A percentile compares a stretch with the other conserved stretches of the same genome.
Evolutionary conservation across 2,888 invertebrate genomes (phyloP).

Genomic region (Uropetala carovei): DNA sequence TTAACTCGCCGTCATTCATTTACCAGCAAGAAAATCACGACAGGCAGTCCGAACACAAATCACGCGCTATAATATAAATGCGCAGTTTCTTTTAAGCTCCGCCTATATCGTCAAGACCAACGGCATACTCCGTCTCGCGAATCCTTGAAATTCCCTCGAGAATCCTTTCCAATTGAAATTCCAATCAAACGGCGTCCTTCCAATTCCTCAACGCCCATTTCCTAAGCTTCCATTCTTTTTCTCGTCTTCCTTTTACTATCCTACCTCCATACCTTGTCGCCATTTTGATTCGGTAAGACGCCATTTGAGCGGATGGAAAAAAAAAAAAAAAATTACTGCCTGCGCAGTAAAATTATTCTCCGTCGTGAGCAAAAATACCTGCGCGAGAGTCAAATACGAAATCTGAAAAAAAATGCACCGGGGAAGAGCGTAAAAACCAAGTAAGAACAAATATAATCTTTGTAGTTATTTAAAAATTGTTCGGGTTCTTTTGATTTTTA

Average conservation of each 20-base stretch:
- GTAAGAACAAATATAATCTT: too few species aligned
- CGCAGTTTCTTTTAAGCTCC: slow-evolving; percentile 30
- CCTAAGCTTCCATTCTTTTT: neutral
- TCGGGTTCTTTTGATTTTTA: too few species aligned
- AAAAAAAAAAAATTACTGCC: neutral
- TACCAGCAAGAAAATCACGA: neutral
- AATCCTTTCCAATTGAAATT: slow-evolving; percentile 58
- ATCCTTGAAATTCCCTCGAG: slow-evolving; percentile 41
- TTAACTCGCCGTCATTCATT: neutral
- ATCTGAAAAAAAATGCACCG: too few species aligned
- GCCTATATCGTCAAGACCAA: slow-evolving; percentile 32
- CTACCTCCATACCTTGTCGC: slow-evolving; percentile 37
- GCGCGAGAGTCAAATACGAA: too few species aligned
- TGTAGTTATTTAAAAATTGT: too few species aligned
- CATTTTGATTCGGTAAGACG: slow-evolving; percentile 11
- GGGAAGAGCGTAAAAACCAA: too few species aligned
- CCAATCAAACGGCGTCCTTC: slow-evolving; percentile 59
- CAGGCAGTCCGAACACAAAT: neutral
- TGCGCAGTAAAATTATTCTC: too few species aligned
- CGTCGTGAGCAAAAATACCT: too few species aligned
- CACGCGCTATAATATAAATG: neutral
- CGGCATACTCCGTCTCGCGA: neutral
- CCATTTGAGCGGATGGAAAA: neutral
- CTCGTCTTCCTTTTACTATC: neutral
- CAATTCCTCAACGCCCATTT: slow-evolving; percentile 53